Conservation (phyloP, 2,113 vertebrate genomes). For the Theristicus caerulescens region DNA sequence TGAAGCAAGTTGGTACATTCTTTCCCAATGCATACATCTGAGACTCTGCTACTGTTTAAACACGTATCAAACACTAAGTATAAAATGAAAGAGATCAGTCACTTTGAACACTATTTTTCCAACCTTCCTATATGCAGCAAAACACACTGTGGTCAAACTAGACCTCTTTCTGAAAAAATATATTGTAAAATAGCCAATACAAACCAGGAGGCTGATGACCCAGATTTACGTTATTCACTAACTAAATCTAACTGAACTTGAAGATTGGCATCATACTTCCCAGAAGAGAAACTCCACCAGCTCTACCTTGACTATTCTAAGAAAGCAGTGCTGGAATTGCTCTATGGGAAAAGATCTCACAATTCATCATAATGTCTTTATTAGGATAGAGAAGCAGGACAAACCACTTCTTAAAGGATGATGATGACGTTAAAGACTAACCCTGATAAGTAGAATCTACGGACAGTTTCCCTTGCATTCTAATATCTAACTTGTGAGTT, state of each 20-base stretch:
- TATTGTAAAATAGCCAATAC: neutral
- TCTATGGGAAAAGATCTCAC: neutral
- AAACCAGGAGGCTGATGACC: neutral
- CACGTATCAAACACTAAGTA: neutral
- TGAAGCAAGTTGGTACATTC: neutral
- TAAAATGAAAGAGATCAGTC: neutral
- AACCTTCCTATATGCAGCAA: neutral
- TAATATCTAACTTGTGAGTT: neutral
- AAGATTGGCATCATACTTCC: neutral
- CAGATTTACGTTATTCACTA: neutral
- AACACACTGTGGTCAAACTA: neutral
- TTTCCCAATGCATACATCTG: neutral
- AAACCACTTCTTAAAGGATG: neutral
- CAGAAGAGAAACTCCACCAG: neutral
- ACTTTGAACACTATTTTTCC: neutral
- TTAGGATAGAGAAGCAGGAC: neutral
- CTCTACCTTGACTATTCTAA: neutral
- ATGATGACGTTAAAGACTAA: neutral
- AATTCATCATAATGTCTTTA: neutral
- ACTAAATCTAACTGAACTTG: neutral
- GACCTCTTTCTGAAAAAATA: neutral
- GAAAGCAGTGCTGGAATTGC: neutral
- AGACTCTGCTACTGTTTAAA: neutral
- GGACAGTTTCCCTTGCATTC: neutral
- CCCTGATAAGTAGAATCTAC: neutral